phyloP scores from a whole-genome alignment of 2,113 vertebrate species.

The Tragelaphus imberbis region DNA sequence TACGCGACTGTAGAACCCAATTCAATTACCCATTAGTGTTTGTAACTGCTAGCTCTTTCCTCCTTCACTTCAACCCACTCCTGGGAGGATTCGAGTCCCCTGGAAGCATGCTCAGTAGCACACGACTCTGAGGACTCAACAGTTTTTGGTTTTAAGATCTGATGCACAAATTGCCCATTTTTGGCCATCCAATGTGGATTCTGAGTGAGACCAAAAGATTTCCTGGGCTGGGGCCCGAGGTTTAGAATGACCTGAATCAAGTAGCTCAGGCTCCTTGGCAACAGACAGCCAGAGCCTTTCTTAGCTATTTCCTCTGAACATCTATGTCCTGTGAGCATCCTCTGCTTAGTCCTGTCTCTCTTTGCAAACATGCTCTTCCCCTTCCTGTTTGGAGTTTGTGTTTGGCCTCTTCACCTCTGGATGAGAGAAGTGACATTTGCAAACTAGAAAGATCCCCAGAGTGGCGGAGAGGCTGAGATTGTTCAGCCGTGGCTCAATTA shows the following conservation, averaged over 20 bases:
- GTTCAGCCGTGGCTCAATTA: not conserved
- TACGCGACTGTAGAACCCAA: fast-evolving
- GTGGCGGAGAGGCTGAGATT: not conserved
- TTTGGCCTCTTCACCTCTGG: not conserved
- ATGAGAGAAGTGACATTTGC: not conserved
- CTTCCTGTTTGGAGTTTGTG: too few relatives aligned
- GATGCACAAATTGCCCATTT: fast-evolving
- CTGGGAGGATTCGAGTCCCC: not conserved
- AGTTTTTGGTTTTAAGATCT: not conserved
- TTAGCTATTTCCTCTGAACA: fast-evolving
- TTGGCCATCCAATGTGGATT: not conserved
- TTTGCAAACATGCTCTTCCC: not conserved
- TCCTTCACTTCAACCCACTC: not conserved
- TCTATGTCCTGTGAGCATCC: fast-evolving
- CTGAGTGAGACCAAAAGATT: not conserved
- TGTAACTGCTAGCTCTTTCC: not conserved
- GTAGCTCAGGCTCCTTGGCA: fast-evolving
- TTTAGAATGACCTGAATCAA: not conserved
- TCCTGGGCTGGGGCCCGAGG: fast-evolving
- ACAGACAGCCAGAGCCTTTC: fast-evolving
- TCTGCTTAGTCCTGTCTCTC: not conserved
- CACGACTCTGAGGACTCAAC: not conserved
- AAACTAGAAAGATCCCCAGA: not conserved
- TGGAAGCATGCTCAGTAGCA: not conserved
- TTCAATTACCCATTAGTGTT: not conserved